These are phyloP conservation scores for Scolopax rusticola DNA, from an alignment of 2,797 vertebrate genomes.

Conservation along the genomic window DNA sequence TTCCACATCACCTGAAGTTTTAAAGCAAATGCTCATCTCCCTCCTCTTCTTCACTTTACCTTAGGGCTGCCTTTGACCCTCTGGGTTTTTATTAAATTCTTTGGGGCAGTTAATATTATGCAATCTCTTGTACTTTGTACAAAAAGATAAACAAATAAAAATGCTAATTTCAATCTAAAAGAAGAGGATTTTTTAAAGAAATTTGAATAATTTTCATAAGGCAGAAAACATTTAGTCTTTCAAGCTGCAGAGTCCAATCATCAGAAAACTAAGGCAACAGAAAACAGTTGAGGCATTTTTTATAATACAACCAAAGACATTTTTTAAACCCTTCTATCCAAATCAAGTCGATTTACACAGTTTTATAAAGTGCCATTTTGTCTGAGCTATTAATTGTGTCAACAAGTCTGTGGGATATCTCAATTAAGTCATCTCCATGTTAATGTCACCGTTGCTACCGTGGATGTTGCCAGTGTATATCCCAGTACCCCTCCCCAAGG, in stretches of 20 bases:
- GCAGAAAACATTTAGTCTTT: not conserved
- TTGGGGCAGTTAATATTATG: not conserved
- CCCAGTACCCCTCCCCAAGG: not conserved
- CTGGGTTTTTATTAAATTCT: not conserved
- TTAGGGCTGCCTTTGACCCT: not conserved
- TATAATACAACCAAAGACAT: not conserved
- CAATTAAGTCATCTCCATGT: not conserved
- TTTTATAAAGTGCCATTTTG: not conserved
- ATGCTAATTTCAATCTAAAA: not conserved
- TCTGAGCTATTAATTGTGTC: not conserved
- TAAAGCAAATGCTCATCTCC: not conserved
- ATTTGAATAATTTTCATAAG: not conserved
- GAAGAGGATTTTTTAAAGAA: not conserved
- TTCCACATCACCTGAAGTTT: not conserved
- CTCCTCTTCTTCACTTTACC: not conserved
- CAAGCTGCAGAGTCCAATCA: not conserved
- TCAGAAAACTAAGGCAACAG: not conserved
- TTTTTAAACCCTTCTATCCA: not conserved
- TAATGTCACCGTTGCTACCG: not conserved
- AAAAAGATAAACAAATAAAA: not conserved
- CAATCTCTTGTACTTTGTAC: not conserved
- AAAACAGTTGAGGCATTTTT: not conserved
- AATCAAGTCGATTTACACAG: not conserved
- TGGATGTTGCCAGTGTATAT: not conserved
- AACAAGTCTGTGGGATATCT: not conserved